phyloP scores from a whole-genome alignment of 1,140 invertebrate genomes.

The Habropoda laboriosa region DNA sequence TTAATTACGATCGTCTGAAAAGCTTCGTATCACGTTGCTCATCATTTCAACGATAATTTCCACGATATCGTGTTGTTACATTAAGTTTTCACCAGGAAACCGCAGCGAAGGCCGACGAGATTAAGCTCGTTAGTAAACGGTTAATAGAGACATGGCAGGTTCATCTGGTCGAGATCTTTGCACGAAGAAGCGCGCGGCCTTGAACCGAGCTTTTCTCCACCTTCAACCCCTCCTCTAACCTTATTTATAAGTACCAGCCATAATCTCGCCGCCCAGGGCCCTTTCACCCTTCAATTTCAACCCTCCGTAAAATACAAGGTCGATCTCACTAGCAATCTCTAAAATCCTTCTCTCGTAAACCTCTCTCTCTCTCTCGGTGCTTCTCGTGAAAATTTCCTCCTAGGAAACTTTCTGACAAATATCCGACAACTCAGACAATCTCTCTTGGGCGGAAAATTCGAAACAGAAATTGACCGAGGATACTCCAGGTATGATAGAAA shows the following conservation, averaged over 20 bases:
- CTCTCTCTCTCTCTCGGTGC: too few relatives aligned
- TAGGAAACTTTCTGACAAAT: too few relatives aligned
- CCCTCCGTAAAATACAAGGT: neutral
- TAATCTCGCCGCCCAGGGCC: neutral
- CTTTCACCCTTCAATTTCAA: neutral
- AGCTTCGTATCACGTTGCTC: too few relatives aligned
- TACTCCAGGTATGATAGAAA: too few relatives aligned
- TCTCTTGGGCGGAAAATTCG: neutral
- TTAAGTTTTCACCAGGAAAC: conserved; percentile 3
- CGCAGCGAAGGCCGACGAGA: neutral
- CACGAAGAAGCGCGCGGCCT: neutral
- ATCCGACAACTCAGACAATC: too few relatives aligned
- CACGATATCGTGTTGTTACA: neutral
- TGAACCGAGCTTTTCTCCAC: conserved; percentile 23
- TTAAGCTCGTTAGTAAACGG: conserved; percentile 8
- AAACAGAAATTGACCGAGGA: neutral
- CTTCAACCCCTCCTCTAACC: neutral
- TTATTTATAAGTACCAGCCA: conserved; percentile 11
- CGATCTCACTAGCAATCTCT: neutral
- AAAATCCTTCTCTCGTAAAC: neutral
- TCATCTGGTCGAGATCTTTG: conserved; percentile 14
- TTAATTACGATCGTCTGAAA: neutral
- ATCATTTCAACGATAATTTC: neutral
- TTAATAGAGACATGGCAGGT: conserved; percentile 28
- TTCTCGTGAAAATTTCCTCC: too few relatives aligned